These are phyloP conservation scores for Eurystomus glaucurus DNA, from an alignment of 2,797 vertebrate species.

Conservation along the genomic window DNA sequence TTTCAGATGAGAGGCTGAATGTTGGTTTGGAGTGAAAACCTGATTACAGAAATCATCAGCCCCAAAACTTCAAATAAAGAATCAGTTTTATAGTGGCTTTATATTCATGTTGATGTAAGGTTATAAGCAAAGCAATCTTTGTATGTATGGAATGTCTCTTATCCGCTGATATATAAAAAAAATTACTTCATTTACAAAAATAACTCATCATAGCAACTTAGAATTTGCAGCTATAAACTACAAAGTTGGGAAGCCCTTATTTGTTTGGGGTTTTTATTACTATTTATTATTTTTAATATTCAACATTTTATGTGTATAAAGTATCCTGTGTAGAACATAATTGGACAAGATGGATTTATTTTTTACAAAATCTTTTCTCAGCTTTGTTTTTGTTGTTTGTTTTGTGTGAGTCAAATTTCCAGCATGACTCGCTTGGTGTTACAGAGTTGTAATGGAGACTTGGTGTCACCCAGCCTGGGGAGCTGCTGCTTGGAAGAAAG, in stretches of 20 bases:
- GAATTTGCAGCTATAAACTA: not conserved
- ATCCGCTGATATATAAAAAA: not conserved
- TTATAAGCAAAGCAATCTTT: not conserved
- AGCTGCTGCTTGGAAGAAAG: not conserved
- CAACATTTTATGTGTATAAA: not conserved
- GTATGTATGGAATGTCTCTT: not conserved
- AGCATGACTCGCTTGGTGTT: not conserved
- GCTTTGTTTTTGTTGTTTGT: not conserved
- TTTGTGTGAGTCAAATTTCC: not conserved
- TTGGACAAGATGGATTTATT: not conserved
- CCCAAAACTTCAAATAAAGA: not conserved
- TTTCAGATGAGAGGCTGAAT: not conserved
- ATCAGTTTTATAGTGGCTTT: rapidly evolving
- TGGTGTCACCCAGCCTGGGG: not conserved
- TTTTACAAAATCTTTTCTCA: not conserved
- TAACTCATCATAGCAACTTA: not conserved
- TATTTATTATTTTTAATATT: not conserved
- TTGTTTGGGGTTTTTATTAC: not conserved
- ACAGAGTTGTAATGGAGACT: not conserved
- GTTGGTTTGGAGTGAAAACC: not conserved
- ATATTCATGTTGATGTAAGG: not conserved
- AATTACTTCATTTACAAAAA: not conserved
- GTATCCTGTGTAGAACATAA: not conserved
- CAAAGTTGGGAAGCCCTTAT: not conserved
- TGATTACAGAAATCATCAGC: rapidly evolving